Evolutionary conservation across 2,113 vertebrate species (phyloP).

Genomic region (Pollachius pollachius): DNA sequence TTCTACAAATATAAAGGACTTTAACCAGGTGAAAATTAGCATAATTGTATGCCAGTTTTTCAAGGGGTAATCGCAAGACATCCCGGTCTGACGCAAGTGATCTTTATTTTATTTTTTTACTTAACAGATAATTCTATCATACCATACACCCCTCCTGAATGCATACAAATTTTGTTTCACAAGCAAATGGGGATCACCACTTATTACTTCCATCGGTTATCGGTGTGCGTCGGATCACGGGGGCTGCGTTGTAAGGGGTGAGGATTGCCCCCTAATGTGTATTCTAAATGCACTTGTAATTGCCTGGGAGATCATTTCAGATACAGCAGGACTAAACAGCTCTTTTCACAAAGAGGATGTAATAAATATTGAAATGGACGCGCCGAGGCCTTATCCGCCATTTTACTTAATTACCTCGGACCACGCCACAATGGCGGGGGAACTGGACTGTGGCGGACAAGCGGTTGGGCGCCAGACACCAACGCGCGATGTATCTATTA

Average conservation of each 20-base stretch:
- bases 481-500: slow-evolving; percentile 94
- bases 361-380: slow-evolving; percentile 83
- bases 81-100: too few relatives aligned
- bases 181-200: slow-evolving; percentile 20
- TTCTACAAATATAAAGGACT: too few relatives aligned
- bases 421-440: slow-evolving; percentile 85
- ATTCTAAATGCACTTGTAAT: slow-evolving; percentile 73
- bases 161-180: slow-evolving; percentile 28
- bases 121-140: too few relatives aligned
- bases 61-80: too few relatives aligned
- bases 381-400: slow-evolving; percentile 73
- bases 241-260: slow-evolving; percentile 46
- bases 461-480: slow-evolving; percentile 65
- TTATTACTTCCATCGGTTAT: slow-evolving; percentile 50
- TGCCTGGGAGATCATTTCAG: slow-evolving; percentile 71
- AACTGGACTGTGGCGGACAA: slow-evolving; percentile 88
- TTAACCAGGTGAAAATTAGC: too few relatives aligned
- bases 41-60: too few relatives aligned
- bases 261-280: slow-evolving; percentile 58
- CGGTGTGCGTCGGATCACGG: slow-evolving; percentile 43
- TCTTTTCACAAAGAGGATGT: slow-evolving; percentile 66
- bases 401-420: slow-evolving; percentile 95
- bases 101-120: too few relatives aligned
- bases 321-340: slow-evolving; percentile 72
- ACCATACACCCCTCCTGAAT: background rate